Evolutionary conservation across 2,797 vertebrate genomes (phyloP), one percentile per base, ranked within the genome.

Genomic region (Pangasius macronema): DNA sequence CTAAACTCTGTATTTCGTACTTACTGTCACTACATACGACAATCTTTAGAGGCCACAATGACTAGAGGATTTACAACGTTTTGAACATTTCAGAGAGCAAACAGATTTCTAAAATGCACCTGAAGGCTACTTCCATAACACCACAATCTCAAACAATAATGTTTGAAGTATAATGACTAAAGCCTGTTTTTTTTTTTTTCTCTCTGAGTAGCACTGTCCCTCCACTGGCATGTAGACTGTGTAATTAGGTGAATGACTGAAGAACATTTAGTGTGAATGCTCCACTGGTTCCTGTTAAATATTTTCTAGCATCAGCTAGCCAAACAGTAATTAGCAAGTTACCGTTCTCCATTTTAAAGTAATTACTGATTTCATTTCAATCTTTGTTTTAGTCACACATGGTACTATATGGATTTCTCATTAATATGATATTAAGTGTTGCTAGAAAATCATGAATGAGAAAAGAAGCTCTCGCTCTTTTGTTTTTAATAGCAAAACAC

Each of bases 211-310:
- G 53, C 51, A 51, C 9, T n/a, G 22, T 18, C 22, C 24, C 13
- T 30, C 39, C 7, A 46, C 39, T 16, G 42, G 46, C 46, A 79
- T 57, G 20, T 22, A 79, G 39, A 24, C 22, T 24, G 16, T 55
- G 20, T 57, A 81, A 81, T 27, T 59, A 27, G 57, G 36, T 6
- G 14, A 27, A 61, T 27, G 55, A 81, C n/a, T 61, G 53, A 81
- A 81, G 55, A 81, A 14, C 79, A 81, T 81, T 81, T 59, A 13
- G 24, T n/a, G 55, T 81, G 3, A 59, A 81, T 81, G 55, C 55
- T 59, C 55, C 55, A 61, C 55, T 81, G 55, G 79, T 81, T 61
- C 79, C 33, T 61, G 33, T 61, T 61, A 61, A 81, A 81, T 81
- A 81, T 61, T 81, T 36, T 61, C 33, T 16, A 61, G 22, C 55